Percentiles rank a stretch among this genome's conserved stretches.
These are phyloP conservation scores for Lasioglossum marginatum DNA, from an alignment of 2,888 invertebrate species.

Conservation along the genomic window DNA sequence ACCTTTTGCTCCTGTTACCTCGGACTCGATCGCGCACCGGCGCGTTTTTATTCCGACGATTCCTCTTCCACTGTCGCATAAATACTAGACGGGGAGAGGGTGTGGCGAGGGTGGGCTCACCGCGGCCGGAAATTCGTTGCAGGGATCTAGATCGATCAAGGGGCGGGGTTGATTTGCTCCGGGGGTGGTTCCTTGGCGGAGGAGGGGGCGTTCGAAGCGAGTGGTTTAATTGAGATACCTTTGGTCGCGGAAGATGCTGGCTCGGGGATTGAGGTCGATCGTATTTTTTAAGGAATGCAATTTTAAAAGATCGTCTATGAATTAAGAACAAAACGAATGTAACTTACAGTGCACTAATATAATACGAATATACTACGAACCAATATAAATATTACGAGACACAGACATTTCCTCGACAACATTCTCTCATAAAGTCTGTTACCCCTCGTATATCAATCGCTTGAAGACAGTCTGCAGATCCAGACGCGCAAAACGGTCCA, in stretches of 20 bases:
- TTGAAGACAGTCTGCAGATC: not conserved
- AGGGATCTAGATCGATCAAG: not conserved
- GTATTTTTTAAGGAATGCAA: not conserved
- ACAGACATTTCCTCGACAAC: not conserved
- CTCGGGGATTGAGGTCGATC: not conserved
- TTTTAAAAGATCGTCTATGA: not conserved
- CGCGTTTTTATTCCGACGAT: constrained; percentile 43
- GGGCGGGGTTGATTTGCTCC: not conserved
- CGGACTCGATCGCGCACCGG: constrained; percentile 1
- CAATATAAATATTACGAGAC: not conserved
- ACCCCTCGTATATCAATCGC: not conserved
- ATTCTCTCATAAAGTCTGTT: not conserved
- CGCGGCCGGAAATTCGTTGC: constrained; percentile 16
- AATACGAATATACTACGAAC: not conserved
- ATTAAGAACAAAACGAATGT: not conserved
- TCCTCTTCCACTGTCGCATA: constrained; percentile 59
- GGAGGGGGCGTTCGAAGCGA: not conserved
- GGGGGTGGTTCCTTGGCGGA: not conserved
- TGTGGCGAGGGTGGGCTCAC: not conserved
- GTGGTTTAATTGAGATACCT: not conserved
- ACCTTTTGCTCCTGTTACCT: constrained; percentile 24
- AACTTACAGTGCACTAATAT: not conserved
- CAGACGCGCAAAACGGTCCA: not conserved
- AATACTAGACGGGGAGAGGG: constrained; percentile 14
- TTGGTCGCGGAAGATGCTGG: not conserved